Percentiles rank a stretch among this genome's conserved stretches.
phyloP scores from a whole-genome alignment of 2,888 invertebrate species.

The Crossocerus cetratus region DNA sequence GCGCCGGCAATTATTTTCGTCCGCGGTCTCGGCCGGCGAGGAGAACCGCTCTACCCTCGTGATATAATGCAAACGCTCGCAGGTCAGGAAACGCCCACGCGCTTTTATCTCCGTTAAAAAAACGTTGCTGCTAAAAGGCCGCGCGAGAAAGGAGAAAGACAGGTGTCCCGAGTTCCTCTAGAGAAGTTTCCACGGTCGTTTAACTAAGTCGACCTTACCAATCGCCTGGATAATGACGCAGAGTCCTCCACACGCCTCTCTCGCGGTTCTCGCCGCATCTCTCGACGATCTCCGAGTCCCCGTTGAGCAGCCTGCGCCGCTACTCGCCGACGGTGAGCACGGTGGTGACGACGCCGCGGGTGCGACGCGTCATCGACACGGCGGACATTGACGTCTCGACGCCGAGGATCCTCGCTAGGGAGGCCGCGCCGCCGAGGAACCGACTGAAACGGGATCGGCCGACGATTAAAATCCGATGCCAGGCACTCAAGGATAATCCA shows the following conservation, averaged over 20 bases:
- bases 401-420: conserved; percentile 60
- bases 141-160: too few relatives aligned
- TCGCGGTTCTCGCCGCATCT: conserved; percentile 85
- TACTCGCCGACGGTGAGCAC: conserved; percentile 59
- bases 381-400: conserved; percentile 91
- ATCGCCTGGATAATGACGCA: conserved; percentile 31
- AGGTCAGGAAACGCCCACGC: too few relatives aligned
- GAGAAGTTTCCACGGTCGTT: too few relatives aligned
- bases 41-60: too few relatives aligned
- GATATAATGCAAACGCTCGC: too few relatives aligned
- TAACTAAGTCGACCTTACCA: neutral
- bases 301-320: conserved; percentile 70
- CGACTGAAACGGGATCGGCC: conserved; percentile 69
- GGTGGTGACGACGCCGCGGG: conserved; percentile 78
- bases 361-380: conserved; percentile 86
- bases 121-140: too few relatives aligned
- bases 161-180: too few relatives aligned
- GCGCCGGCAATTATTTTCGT: too few relatives aligned
- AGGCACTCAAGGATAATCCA: conserved; percentile 75
- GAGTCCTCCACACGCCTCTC: conserved; percentile 67
- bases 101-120: too few relatives aligned
- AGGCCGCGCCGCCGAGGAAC: conserved; percentile 58
- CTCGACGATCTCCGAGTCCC: conserved; percentile 84
- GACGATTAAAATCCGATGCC: conserved; percentile 74
- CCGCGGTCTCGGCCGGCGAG: too few relatives aligned